Evolutionary conservation across 2,888 invertebrate genomes (phyloP).

Genomic region (Mantis religiosa): DNA sequence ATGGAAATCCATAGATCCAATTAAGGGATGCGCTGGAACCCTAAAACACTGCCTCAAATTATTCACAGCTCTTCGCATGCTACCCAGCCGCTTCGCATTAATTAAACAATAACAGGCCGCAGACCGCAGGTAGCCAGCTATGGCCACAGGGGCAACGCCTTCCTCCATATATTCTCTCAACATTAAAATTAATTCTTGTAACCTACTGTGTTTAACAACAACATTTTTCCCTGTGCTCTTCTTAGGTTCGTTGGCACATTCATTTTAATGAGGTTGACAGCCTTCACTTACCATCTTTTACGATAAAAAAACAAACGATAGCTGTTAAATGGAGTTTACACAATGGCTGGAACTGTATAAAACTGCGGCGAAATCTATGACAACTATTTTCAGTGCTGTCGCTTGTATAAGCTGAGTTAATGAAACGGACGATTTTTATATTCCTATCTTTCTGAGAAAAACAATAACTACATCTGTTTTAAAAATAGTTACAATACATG

Average conservation of each 20-base stretch:
- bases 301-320: no score
- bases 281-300: not conserved
- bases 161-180: not conserved
- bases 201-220: not conserved
- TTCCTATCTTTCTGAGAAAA: no score
- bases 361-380: no score
- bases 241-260: not conserved
- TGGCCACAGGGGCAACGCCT: not conserved
- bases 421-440: no score
- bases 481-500: no score
- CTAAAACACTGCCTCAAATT: not conserved
- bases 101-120: not conserved
- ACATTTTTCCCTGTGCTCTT: not conserved
- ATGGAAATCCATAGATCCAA: not conserved
- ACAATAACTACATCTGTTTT: no score
- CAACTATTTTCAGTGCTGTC: no score
- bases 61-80: not conserved
- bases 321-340: no score
- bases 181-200: not conserved
- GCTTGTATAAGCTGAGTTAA: no score
- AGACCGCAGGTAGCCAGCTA: not conserved
- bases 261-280: not conserved
- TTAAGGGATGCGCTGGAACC: not conserved
- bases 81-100: not conserved
- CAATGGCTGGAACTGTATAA: no score